phyloP scores from a whole-genome alignment of 2,113 vertebrate species.

The Phrynocephalus versicolor region DNA sequence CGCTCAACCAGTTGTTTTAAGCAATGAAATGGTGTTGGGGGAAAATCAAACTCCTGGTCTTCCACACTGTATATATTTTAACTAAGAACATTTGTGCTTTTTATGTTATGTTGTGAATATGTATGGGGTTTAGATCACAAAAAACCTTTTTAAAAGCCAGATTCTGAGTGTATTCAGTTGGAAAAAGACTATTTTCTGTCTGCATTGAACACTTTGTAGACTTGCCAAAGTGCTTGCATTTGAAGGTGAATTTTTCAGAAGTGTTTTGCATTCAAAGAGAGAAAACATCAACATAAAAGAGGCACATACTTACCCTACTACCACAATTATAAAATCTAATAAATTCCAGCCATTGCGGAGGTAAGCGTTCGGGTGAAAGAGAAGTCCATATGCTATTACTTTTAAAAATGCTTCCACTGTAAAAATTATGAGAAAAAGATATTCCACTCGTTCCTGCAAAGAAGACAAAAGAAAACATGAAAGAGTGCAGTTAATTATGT shows the following conservation, averaged over 20 bases:
- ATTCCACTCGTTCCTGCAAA: slow-evolving; percentile 96
- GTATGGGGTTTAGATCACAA: background rate
- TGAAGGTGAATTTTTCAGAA: no score
- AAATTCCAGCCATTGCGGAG: slow-evolving; percentile 99
- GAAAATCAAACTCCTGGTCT: background rate
- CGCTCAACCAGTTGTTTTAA: background rate
- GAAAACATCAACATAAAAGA: background rate
- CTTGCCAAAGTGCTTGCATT: no score
- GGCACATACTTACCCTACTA: slow-evolving; percentile 90
- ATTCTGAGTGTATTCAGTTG: background rate
- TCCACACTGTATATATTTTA: no score
- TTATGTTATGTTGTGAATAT: background rate
- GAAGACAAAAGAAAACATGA: slow-evolving; percentile 64
- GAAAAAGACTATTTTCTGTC: background rate
- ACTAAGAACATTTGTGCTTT: background rate
- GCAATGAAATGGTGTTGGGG: background rate
- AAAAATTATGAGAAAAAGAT: slow-evolving; percentile 99
- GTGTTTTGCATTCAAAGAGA: background rate
- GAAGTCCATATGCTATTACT: slow-evolving; percentile 98
- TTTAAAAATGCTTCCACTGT: slow-evolving; percentile 99
- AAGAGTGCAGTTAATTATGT: slow-evolving; percentile 42
- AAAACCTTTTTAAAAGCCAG: background rate
- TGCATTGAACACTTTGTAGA: background rate
- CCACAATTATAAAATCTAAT: slow-evolving; percentile 99
- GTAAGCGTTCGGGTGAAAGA: slow-evolving; percentile 99